phyloP scores from a whole-genome alignment of 2,888 invertebrate species.

The Cancer borealis region DNA sequence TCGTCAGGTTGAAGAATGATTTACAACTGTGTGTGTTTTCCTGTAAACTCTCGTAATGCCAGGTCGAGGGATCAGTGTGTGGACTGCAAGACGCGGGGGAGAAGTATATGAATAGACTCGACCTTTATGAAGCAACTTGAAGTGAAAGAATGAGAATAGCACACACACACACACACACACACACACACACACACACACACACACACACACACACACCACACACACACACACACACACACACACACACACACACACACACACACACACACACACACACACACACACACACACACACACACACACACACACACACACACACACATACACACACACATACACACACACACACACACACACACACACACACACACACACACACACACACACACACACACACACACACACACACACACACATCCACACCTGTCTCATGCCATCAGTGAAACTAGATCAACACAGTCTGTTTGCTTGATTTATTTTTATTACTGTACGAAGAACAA shows the following conservation, averaged over 20 bases:
- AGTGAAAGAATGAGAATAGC: slow-evolving; percentile 1
- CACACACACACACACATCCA: neutral
- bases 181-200: too few species aligned
- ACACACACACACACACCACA: too few species aligned
- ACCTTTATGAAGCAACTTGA: neutral
- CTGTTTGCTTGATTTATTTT: too few species aligned
- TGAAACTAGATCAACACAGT: too few species aligned
- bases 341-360: neutral
- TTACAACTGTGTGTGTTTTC: neutral
- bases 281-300: too few species aligned
- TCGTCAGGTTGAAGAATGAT: neutral
- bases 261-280: too few species aligned
- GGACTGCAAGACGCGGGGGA: neutral
- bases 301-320: too few species aligned
- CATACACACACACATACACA: too few species aligned
- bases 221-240: too few species aligned
- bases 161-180: too few species aligned
- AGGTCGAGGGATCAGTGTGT: neutral
- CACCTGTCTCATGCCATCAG: neutral
- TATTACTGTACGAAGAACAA: too few species aligned
- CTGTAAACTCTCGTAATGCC: neutral
- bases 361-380: slow-evolving; percentile 14
- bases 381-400: slow-evolving; percentile 1
- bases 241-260: too few species aligned
- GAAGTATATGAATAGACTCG: neutral